Percentiles rank a stretch among this genome's conserved stretches.
phyloP scores from a whole-genome alignment of 2,888 invertebrate genomes.

The Altica lythri region DNA sequence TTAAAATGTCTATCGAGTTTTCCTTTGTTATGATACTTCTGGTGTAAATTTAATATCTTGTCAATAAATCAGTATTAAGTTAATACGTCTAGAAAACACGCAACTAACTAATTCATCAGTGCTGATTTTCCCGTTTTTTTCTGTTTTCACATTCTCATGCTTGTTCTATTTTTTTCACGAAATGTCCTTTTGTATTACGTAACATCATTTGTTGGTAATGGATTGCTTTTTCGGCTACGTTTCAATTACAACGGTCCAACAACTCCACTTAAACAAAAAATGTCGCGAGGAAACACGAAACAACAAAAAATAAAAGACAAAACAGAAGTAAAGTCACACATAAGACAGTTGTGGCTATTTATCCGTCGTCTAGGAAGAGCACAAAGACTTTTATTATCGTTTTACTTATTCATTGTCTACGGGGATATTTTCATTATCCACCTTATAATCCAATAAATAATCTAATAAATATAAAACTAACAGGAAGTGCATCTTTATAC shows the following conservation, averaged over 20 bases:
- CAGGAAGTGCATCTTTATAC: no score
- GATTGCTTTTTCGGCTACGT: slow-evolving; percentile 30
- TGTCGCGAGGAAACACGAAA: slow-evolving; percentile 21
- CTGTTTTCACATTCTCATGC: not conserved
- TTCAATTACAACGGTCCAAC: slow-evolving; percentile 30
- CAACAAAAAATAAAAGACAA: slow-evolving; percentile 25
- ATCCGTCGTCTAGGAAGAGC: not conserved
- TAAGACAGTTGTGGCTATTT: slow-evolving; percentile 22
- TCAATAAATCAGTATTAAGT: no score
- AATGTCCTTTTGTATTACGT: slow-evolving; percentile 15
- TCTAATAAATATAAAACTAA: no score
- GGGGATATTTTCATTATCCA: no score
- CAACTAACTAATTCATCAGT: no score
- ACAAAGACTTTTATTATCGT: not conserved
- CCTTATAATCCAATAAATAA: no score
- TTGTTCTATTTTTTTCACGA: slow-evolving; percentile 7
- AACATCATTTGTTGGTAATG: slow-evolving; percentile 25
- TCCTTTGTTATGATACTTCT: no score
- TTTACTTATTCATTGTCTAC: not conserved
- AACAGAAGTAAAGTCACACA: slow-evolving; percentile 27
- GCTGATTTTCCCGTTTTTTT: slow-evolving; percentile 3
- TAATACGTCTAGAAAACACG: no score
- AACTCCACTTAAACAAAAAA: slow-evolving; percentile 24
- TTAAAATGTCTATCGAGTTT: no score
- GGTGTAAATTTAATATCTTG: no score